phyloP scores from a whole-genome alignment of 2,797 vertebrate genomes.

The Anniella stebbinsi region DNA sequence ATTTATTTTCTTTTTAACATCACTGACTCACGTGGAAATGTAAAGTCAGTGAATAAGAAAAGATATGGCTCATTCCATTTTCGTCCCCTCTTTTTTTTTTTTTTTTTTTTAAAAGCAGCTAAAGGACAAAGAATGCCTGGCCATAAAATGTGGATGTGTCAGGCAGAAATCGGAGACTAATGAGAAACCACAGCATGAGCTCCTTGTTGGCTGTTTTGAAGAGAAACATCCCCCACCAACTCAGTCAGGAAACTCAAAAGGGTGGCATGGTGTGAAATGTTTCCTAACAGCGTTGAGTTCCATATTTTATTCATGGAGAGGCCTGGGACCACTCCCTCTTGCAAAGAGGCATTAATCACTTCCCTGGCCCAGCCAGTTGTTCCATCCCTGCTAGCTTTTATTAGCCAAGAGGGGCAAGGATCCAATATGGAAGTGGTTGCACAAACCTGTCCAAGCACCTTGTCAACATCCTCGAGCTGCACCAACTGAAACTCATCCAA shows the following conservation, averaged over 20 bases:
- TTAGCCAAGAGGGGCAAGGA: no score
- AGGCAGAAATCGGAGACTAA: conserved; percentile 11
- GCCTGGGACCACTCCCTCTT: no score
- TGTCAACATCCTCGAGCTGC: no score
- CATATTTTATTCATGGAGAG: conserved; percentile 30
- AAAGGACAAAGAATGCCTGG: conserved; percentile 52
- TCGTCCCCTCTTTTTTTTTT: no score
- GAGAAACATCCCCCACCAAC: not conserved
- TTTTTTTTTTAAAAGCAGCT: conserved; percentile 40
- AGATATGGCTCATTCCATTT: conserved; percentile 51
- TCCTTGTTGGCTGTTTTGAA: conserved; percentile 28
- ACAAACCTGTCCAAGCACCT: no score
- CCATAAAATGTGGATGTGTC: conserved; percentile 31
- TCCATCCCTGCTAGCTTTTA: no score
- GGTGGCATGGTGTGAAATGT: conserved; percentile 3
- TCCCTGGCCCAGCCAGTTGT: no score
- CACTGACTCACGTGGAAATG: conserved; percentile 54
- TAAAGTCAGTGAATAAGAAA: conserved; percentile 51
- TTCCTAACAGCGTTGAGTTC: conserved; percentile 30
- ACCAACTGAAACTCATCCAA: no score
- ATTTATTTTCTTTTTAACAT: conserved; percentile 47
- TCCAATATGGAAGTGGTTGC: no score
- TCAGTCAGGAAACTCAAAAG: not conserved
- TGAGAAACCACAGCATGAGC: conserved; percentile 37
- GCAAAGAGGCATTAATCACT: no score